These are phyloP conservation scores for Bagarius yarrelli DNA, from an alignment of 2,113 vertebrate genomes.

Conservation along the genomic window DNA sequence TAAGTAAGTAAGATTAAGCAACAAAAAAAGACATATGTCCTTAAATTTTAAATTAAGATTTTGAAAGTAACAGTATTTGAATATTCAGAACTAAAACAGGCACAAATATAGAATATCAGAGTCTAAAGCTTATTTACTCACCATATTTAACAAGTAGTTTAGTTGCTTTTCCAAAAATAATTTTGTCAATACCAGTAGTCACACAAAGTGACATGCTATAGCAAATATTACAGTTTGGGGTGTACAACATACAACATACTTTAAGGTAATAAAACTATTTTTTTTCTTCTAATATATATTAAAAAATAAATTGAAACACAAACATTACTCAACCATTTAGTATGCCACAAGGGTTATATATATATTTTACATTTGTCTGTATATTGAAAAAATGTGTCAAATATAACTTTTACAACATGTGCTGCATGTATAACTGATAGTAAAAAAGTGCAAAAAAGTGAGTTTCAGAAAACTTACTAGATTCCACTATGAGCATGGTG, in stretches of 20 bases:
- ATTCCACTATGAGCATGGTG: constrained; percentile 33
- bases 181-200: constrained; percentile 24
- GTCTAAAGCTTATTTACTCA: constrained; percentile 31
- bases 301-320: not conserved
- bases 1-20: no score
- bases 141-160: constrained; percentile 37
- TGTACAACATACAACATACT: not conserved
- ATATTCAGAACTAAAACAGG: not conserved
- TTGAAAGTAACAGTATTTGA: not conserved
- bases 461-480: constrained; percentile 37
- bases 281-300: not conserved
- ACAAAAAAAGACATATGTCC: not conserved
- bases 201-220: constrained; percentile 36
- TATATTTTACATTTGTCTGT: not conserved
- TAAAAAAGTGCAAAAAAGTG: not conserved
- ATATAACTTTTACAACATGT: not conserved
- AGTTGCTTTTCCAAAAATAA: constrained; percentile 44
- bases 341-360: not conserved
- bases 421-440: not conserved
- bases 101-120: not conserved
- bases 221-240: constrained; percentile 30
- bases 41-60: not conserved
- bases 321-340: not conserved
- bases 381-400: not conserved
- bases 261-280: not conserved